phyloP scores from a whole-genome alignment of 2,113 vertebrate species.

The Neomonachus schauinslandi region DNA sequence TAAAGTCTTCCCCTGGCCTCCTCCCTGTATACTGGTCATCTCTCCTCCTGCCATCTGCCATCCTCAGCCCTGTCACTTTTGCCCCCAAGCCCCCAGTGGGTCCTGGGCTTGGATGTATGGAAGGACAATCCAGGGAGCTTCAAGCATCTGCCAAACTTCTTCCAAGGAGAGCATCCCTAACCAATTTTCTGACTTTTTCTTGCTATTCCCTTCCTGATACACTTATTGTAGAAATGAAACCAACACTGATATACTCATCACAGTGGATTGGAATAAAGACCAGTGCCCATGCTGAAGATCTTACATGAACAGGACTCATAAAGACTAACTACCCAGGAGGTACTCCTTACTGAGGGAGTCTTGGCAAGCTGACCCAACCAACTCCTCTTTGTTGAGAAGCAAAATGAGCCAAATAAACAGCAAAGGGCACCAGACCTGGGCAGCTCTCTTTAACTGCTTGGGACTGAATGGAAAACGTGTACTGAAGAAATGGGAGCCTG shows the following conservation, averaged over 20 bases:
- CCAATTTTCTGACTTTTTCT: not conserved
- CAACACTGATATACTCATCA: not conserved
- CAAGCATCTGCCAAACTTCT: not conserved
- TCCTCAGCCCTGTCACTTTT: not conserved
- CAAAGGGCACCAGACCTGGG: not conserved
- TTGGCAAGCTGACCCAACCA: not conserved
- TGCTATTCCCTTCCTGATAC: not conserved
- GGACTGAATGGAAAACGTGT: not conserved
- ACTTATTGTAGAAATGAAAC: not conserved
- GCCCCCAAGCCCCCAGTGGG: not conserved
- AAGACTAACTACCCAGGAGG: not conserved
- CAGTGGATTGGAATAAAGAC: not conserved
- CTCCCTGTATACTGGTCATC: not conserved
- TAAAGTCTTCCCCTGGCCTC: not conserved
- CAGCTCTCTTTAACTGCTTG: constrained; percentile 44
- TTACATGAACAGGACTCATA: not conserved
- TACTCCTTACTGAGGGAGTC: not conserved
- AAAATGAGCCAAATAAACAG: constrained; percentile 35
- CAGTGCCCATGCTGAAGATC: not conserved
- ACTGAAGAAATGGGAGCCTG: constrained; percentile 54
- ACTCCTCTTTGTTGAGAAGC: not conserved
- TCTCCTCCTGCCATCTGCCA: not conserved
- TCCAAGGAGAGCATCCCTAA: not conserved
- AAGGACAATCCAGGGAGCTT: not conserved
- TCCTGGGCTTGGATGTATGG: not conserved